Base-by-base conservation (phyloP, 2,113 vertebrate species). In the Onychostoma macrolepis region DNA sequence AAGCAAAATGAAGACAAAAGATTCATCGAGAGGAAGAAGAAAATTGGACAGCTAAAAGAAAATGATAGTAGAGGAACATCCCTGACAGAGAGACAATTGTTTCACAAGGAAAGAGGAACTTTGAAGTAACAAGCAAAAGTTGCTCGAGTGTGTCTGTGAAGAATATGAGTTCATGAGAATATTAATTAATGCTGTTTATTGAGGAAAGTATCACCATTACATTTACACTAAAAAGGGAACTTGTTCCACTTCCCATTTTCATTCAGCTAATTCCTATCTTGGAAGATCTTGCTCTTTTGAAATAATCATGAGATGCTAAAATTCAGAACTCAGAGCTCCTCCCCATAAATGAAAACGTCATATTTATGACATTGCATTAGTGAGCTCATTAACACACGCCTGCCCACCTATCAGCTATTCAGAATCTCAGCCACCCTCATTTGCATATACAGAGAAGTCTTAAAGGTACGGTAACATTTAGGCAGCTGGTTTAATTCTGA, bases 1-100 rank as follows among this genome's bases (percentile, higher is more conserved):
- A 65, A 83, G 9, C 67, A 28, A 69, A 83, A 30, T 50, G 2
- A 83, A 48, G 41, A 48, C 80, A 48, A 48, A 83, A 69, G 63
- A 48, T 69, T 69, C 6, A 69, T 83, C 11, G 1, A 69, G 63
- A 21, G 63, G 45, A 21, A 21, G 41, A 33, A 4, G 28, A 30
- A 30, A 26, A 67, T 38, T 72, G 33, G 69, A 38, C 38, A 38
- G 69, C 17, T 72, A 19, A 72, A 38, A 24, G 7, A 10, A 71
- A 71, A 30, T 69, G 17, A 36, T 21, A 21, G 19, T 11, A 45
- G 24, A 80, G 12, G 24, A 81, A 19, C 79, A 81, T 28, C 24
- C 7, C 24, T 45, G 3, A 65, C 65, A 65, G 13, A 28, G 56
- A 81, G 12, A 28, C 5, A 13, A 15, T 75, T 26, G 36, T 45